Base-by-base conservation (phyloP, 2,888 invertebrate species). In the Callosobruchus maculatus region DNA sequence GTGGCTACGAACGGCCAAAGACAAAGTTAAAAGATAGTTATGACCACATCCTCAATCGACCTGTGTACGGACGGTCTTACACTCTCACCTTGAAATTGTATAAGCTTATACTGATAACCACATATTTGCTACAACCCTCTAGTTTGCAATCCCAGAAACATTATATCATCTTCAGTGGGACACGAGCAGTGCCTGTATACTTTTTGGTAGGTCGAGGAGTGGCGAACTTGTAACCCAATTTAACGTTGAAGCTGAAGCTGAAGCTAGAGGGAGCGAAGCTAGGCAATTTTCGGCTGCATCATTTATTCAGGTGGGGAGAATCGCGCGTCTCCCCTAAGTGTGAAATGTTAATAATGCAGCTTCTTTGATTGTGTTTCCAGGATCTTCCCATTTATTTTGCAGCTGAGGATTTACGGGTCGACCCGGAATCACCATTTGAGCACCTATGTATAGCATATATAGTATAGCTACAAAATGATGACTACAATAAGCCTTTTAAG, bases 281-380 rank as follows among this genome's bases (percentile, higher is more conserved):
- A 49, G 49, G 49, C 70, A 70, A 70, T 70, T 70, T 70, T 21
- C 70, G 22, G 18, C 70, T 4, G 22, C 70, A 70, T 70, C 21
- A 70, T 70, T 70, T 70, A 70, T 70, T 70, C 70, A 70, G 26
- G 26, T 22, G 26, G 49, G 49, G 70, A 70, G 70, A 70, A 70
- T 26, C 70, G 70, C 26, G 21, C 70, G 26, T 26, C 70, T 70
- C 70, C 26, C 22, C 18, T 22, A 70, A 70, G 70, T 70, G 74
- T 75, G 76, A 77, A 78, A 78, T 80, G 80, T 81, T 81, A 81
- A 81, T 81, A 81, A 81, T 81, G 80, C 80, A 81, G 74, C 73
- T 76, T 75, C 74, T 80, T 81, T 81, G 81, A 81, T 81, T 81
- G 81, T 81, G 78, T 81, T 81, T 80, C 22, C 71, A 22, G 71